Evolutionary conservation across 2,113 vertebrate genomes (phyloP).

Genomic region (Lepus americanus): DNA sequence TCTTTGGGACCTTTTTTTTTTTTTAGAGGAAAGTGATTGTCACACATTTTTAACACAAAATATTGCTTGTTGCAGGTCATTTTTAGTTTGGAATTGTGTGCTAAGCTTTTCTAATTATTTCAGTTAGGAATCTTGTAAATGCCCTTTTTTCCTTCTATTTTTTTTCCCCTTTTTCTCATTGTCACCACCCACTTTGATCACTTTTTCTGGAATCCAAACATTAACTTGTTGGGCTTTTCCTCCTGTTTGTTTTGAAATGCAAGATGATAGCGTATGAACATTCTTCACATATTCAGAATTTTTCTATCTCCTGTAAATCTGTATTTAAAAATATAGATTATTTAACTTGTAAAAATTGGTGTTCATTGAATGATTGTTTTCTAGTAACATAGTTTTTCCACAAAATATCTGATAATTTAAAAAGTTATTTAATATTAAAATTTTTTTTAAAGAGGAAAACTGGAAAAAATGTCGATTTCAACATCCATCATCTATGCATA

Average conservation of each 20-base stretch:
- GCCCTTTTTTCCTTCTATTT: not conserved
- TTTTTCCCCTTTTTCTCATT: not conserved
- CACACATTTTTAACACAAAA: not conserved
- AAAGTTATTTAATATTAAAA: conserved; percentile 10
- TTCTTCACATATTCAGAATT: conserved; percentile 14
- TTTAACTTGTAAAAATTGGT: conserved; percentile 27
- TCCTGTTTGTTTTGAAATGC: conserved; percentile 37
- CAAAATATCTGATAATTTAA: not conserved
- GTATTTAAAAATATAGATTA: not conserved
- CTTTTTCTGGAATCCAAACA: not conserved
- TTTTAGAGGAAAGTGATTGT: not conserved
- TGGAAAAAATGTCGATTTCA: conserved; percentile 93
- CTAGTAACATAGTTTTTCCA: conserved; percentile 8
- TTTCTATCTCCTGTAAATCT: not conserved
- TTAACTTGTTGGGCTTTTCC: not conserved
- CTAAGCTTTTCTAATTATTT: not conserved
- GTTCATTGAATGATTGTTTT: conserved; percentile 52
- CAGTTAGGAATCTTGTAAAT: not conserved
- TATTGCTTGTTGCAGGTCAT: not conserved
- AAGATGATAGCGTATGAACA: not conserved
- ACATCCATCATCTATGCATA: conserved; percentile 91
- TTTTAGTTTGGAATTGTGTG: conserved; percentile 17
- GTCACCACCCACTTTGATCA: not conserved
- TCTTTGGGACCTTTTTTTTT: no score
- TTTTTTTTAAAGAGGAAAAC: conserved; percentile 89